phyloP scores from a whole-genome alignment of 2,797 vertebrate species.

The Mormyrops boulengeri region DNA sequence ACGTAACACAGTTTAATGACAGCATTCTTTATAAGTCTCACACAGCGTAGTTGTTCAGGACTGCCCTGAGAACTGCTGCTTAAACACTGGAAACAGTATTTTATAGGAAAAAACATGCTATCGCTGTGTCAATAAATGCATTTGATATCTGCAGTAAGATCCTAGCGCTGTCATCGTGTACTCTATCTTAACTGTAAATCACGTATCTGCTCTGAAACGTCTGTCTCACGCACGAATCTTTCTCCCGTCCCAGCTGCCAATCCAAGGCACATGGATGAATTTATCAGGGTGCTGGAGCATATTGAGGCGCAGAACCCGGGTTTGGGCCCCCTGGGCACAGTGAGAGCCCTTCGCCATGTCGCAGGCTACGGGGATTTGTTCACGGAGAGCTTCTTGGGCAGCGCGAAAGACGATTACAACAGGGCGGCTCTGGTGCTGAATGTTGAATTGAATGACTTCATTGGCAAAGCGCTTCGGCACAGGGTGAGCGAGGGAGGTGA shows the following conservation, averaged over 20 bases:
- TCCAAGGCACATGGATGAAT: conserved; percentile 53
- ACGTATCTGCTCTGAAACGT: background rate
- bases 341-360: conserved; percentile 41
- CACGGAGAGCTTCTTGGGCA: conserved; percentile 46
- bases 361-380: conserved; percentile 35
- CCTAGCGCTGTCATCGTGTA: background rate
- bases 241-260: conserved; percentile 35
- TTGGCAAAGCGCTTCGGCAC: conserved; percentile 50
- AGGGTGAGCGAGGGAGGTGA: conserved; percentile 45
- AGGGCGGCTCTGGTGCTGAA: conserved; percentile 31
- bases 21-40: background rate
- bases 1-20: background rate
- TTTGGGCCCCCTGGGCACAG: conserved; percentile 25
- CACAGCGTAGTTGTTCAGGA: background rate
- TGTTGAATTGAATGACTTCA: conserved; percentile 48
- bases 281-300: conserved; percentile 55
- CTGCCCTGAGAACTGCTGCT: background rate
- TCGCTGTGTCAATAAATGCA: background rate
- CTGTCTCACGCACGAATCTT: background rate
- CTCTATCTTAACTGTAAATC: background rate
- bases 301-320: conserved; percentile 43
- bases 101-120: background rate
- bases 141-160: background rate
- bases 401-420: background rate
- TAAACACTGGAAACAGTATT: background rate